Conservation (phyloP, 2,888 invertebrate species). For the Nephrotoma appendiculata region DNA sequence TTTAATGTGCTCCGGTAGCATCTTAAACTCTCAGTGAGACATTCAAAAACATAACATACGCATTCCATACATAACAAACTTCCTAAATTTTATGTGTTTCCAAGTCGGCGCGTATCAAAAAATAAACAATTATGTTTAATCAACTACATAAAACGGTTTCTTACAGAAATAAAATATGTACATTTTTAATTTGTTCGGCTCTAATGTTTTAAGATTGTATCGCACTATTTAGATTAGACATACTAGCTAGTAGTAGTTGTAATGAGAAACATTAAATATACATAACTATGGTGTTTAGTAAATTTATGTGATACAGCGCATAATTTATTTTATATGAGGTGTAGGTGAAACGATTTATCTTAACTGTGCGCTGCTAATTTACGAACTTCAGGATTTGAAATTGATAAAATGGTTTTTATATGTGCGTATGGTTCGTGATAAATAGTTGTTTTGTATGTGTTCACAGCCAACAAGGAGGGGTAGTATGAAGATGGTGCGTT, state of each 20-base stretch:
- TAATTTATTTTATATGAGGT: background rate
- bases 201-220: background rate
- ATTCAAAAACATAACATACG: no score
- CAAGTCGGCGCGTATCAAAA: no score
- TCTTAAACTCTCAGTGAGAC: no score
- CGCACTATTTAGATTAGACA: background rate
- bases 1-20: no score
- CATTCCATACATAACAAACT: no score
- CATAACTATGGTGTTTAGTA: background rate
- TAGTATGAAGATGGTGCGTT: background rate
- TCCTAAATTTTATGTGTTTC: no score
- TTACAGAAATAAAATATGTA: background rate
- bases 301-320: background rate
- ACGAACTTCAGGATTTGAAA: background rate
- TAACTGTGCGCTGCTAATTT: background rate
- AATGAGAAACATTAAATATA: background rate
- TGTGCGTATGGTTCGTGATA: background rate
- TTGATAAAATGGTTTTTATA: background rate
- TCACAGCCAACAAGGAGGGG: background rate
- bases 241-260: background rate
- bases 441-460: background rate
- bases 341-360: background rate
- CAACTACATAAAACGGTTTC: background rate
- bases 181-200: background rate
- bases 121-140: background rate